Evolutionary conservation across 2,888 invertebrate species (phyloP).

Genomic region (Campoplex nolae): DNA sequence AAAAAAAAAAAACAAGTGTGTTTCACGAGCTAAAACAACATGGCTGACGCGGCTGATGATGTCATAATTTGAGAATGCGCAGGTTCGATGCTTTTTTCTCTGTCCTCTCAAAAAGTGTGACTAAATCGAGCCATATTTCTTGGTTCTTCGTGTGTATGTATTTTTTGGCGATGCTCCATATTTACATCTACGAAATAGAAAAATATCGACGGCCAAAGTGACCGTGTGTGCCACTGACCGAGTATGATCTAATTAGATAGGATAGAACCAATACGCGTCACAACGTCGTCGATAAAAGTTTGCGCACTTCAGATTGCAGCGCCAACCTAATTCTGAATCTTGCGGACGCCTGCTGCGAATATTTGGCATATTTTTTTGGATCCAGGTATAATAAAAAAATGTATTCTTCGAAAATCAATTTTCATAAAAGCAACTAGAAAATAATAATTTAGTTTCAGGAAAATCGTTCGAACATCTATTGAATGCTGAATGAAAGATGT

Average conservation of each 20-base stretch:
- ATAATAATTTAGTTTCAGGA: not conserved
- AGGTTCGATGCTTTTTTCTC: slow-evolving; percentile 52
- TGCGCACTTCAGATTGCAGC: not conserved
- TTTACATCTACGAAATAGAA: not conserved
- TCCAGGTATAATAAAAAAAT: not conserved
- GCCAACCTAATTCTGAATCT: not conserved
- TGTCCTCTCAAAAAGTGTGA: slow-evolving; percentile 40
- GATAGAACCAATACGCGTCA: no score
- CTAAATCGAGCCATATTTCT: slow-evolving; percentile 32
- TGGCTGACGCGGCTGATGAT: slow-evolving; percentile 61
- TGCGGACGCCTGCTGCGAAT: not conserved
- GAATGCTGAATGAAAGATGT: not conserved
- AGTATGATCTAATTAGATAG: slow-evolving; percentile 19
- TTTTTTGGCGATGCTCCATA: not conserved
- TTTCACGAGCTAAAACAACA: slow-evolving; percentile 51
- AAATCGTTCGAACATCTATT: not conserved
- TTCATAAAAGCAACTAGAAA: not conserved
- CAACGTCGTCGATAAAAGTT: not conserved
- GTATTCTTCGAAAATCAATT: not conserved
- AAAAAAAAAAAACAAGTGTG: slow-evolving; percentile 38
- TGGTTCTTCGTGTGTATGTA: not conserved
- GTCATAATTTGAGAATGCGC: slow-evolving; percentile 63
- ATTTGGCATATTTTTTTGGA: not conserved
- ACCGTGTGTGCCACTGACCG: slow-evolving; percentile 24
- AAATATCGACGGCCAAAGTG: not conserved